Conservation (phyloP, 2,888 invertebrate species). For the Blastobasis lacticolella region DNA sequence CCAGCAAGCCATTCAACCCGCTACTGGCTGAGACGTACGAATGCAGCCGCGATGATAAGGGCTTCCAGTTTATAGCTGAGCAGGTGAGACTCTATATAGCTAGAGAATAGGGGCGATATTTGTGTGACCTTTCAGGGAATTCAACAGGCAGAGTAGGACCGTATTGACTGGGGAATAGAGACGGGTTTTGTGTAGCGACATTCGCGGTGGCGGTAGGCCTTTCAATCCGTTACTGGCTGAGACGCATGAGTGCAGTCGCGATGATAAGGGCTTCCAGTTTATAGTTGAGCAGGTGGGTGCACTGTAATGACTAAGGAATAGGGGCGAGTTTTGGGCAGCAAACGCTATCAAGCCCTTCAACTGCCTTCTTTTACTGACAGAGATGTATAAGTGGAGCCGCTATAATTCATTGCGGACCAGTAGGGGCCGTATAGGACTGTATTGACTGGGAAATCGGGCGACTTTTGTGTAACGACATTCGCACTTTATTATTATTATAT, state of each 20-base stretch:
- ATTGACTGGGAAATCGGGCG: no score
- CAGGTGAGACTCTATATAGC: constrained; percentile 66
- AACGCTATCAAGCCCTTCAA: background rate
- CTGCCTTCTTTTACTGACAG: background rate
- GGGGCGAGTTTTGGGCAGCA: no score
- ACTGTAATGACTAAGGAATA: no score
- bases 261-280: constrained; percentile 85
- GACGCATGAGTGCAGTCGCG: constrained; percentile 83
- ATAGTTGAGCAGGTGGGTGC: constrained; percentile 81
- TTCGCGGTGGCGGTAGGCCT: background rate
- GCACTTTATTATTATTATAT: no score
- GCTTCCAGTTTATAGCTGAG: constrained; percentile 85
- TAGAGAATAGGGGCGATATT: no score
- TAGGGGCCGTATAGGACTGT: background rate
- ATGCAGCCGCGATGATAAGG: constrained; percentile 83
- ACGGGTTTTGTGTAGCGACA: background rate
- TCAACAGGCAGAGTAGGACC: no score
- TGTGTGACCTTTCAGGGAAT: no score
- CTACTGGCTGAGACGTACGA: constrained; percentile 88
- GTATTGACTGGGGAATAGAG: background rate
- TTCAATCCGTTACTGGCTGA: background rate
- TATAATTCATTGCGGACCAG: no score
- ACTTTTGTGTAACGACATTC: no score
- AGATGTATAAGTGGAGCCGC: background rate
- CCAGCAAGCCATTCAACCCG: constrained; percentile 90